Base-by-base conservation (phyloP, 2,113 vertebrate species). In the Cygnus buccinator region DNA sequence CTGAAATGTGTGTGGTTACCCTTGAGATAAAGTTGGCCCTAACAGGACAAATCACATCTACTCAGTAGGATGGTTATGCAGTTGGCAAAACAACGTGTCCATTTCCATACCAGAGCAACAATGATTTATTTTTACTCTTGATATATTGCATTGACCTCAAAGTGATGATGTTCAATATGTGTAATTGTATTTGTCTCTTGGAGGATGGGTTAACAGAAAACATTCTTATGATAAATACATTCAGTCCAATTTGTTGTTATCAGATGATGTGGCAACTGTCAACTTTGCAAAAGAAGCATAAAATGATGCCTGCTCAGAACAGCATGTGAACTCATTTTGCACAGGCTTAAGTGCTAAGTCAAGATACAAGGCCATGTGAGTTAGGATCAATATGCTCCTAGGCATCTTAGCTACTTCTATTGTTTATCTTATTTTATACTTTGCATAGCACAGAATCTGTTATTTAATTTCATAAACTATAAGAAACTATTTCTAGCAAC, bases 71-170 rank as follows among this genome's bases (percentile, higher is more conserved):
- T 18, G 52, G 67, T 48, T 76, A 16, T 59, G 33, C 61, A 65
- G 26, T 61, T 95, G 88, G 73, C 62, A 65, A 84, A 55, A 29
- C 62, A 86, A 67, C 57, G 68, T 66, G 58, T 57, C 72, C 59
- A 8, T 86, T 97, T 94, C 54, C 41, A 68, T 74, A 39, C 52
- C 46, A 80, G 29, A 78, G 68, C 62, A 81, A 19, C 8, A n/a
- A 52, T 39, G 92, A 91, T 86, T 93, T 87, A 54, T 72, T 94
- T 92, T 94, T 67, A 77, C 31, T 94, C 68, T 71, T 63, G 59
- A 35, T 85, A 68, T 83, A 89, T 81, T 75, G 29, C 0, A 0
- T 28, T 93, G 80, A 87, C 65, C 80, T 95, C 79, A 21, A 67
- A 70, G 65, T 8, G 44, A 75, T 76, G 79, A 76, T 10, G 17